A percentile compares a stretch with the other conserved stretches of the same genome.
phyloP scores from a whole-genome alignment of 2,113 vertebrate species.

The Perognathus longimembris region DNA sequence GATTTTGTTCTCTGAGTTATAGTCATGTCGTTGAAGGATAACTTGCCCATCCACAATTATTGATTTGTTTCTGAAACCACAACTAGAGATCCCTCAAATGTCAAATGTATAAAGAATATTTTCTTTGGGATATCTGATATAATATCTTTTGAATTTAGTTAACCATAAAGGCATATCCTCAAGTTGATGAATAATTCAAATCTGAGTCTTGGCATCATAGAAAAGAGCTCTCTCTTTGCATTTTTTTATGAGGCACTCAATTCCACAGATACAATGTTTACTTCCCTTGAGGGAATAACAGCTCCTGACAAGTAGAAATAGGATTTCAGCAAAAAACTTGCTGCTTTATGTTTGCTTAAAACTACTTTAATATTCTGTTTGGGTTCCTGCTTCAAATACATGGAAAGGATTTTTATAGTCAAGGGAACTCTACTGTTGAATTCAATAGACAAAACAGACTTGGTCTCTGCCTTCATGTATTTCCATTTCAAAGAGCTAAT shows the following conservation, averaged over 20 bases:
- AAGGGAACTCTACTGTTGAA: constrained; percentile 46
- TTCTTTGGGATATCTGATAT: constrained; percentile 47
- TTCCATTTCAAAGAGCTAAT: background rate
- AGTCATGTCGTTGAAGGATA: constrained; percentile 24
- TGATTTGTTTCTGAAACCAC: constrained; percentile 57
- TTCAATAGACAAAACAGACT: background rate
- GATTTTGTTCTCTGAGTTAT: constrained; percentile 43
- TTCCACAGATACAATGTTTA: background rate
- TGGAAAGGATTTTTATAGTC: constrained; percentile 45
- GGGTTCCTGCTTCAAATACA: constrained; percentile 60
- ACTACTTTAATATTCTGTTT: constrained; percentile 50
- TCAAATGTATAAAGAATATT: constrained; percentile 66
- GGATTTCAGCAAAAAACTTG: constrained; percentile 23
- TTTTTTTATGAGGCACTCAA: constrained; percentile 46
- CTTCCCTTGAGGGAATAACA: constrained; percentile 41
- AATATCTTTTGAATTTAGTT: constrained; percentile 58
- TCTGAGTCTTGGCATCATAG: constrained; percentile 36
- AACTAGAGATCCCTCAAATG: constrained; percentile 18
- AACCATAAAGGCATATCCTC: constrained; percentile 58
- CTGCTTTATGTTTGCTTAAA: constrained; percentile 51
- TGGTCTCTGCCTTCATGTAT: background rate
- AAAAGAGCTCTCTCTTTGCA: constrained; percentile 27
- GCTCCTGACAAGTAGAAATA: constrained; percentile 66
- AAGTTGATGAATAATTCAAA: constrained; percentile 74
- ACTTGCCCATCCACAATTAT: background rate